A percentile compares a stretch with the other conserved stretches of the same genome.
phyloP scores from a whole-genome alignment of 1,140 invertebrate species.

The Diorhabda carinulata region DNA sequence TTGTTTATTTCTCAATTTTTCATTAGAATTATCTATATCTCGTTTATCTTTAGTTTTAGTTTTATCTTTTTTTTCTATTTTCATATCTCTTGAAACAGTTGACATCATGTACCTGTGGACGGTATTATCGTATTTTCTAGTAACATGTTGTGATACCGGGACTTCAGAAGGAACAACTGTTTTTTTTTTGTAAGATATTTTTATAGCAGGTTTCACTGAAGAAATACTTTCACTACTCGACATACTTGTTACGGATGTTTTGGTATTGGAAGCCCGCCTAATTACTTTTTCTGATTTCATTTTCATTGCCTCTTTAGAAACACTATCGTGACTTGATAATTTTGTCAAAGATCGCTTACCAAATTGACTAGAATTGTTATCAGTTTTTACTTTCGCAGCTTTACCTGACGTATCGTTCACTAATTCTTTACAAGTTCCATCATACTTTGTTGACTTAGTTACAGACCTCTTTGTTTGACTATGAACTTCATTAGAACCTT shows the following conservation, averaged over 20 bases:
- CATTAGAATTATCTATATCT: conserved; percentile 37
- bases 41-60: conserved; percentile 34
- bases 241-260: not conserved
- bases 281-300: not conserved
- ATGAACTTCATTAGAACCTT: not conserved
- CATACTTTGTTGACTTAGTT: conserved; percentile 15
- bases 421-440: conserved; percentile 20
- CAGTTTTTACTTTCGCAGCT: too few species aligned
- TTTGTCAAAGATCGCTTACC: too few species aligned
- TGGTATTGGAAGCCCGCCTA: not conserved
- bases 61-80: conserved; percentile 44
- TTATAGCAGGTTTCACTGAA: conserved; percentile 18
- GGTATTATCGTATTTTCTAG: conserved; percentile 32
- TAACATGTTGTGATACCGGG: conserved; percentile 8
- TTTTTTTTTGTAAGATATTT: conserved; percentile 29
- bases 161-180: conserved; percentile 17
- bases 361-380: too few species aligned
- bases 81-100: conserved; percentile 50
- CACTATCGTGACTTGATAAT: not conserved
- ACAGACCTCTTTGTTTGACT: conserved; percentile 8
- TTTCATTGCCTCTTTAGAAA: not conserved
- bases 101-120: conserved; percentile 50
- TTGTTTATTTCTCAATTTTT: conserved; percentile 31
- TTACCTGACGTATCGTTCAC: not conserved
- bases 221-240: not conserved